Evolutionary conservation across 2,113 vertebrate genomes (phyloP), one percentile per base, ranked within the genome.

Genomic region (Megaceryle torquata): DNA sequence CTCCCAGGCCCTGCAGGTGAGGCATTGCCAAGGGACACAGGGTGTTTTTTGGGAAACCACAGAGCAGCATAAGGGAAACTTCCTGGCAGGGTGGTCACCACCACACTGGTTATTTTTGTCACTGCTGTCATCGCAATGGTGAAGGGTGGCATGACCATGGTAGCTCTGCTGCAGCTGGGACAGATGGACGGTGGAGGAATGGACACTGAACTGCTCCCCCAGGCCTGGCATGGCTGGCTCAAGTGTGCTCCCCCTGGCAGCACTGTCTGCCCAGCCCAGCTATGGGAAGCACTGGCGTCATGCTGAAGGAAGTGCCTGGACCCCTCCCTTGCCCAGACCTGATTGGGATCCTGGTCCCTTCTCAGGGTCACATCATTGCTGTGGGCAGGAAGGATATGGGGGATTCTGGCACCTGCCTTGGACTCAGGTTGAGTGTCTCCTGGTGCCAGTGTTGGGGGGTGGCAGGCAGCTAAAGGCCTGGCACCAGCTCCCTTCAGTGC

Each of bases 71-170:
- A 94, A 94, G 68, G 24, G 53, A 88, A 95, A 88, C 64, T 91
- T 89, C 41, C 69, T 0, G 5, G 17, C 3, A 0, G 1, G 56
- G 17, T 50, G 46, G 60, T 70, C 64, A 50, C 12, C 0, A 4
- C 63, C 84, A 19, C 0, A 0, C 12, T 0, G 5, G 26, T 88
- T 95, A 37, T 70, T 95, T 93, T 86, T 1, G 37, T 41, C 1
- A 22, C 31, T 2, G 2, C 51, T 2, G 6, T 96, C 85, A 79
- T 51, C 0, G 0, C 0, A 0, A 17, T 31, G 39, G 56, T 0
- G 2, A 83, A 69, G n/a, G 56, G 39, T 5, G 10, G 57, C 0
- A 1, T 0, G 1, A 44, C 61, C 2, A 5, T 13, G 46, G 50
- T 33, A 82, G 71, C 41, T 75, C 29, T 18, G 5, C 48, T 1